A percentile compares a stretch with the other conserved stretches of the same genome.
These are phyloP conservation scores for Casuarius casuarius DNA, from an alignment of 2,113 vertebrate species.

Conservation along the genomic window DNA sequence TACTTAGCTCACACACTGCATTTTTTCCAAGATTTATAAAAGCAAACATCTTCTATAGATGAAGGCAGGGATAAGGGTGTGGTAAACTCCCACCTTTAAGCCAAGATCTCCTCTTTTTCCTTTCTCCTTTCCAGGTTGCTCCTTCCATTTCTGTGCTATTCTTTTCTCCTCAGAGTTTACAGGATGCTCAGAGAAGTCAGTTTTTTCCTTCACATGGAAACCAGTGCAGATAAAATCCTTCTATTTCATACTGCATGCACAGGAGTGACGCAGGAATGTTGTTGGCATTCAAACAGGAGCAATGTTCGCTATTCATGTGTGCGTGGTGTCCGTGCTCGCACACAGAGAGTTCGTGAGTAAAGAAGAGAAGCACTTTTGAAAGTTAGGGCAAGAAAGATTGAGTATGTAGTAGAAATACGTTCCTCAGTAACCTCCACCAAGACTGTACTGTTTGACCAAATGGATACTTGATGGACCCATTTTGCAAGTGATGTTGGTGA, in stretches of 20 bases:
- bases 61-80: not conserved
- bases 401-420: fast-evolving
- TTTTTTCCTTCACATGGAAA: not conserved
- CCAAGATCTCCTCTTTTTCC: slow-evolving; percentile 4
- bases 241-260: not conserved
- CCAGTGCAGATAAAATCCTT: not conserved
- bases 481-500: not conserved
- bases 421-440: not conserved
- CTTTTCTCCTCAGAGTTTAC: not conserved
- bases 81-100: not conserved
- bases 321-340: not conserved
- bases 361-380: not conserved
- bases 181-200: not conserved
- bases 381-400: not conserved
- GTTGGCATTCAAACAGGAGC: not conserved
- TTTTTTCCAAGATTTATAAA: slow-evolving; percentile 58
- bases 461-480: not conserved
- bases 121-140: slow-evolving; percentile 34
- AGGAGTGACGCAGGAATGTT: not conserved
- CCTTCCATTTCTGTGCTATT: slow-evolving; percentile 35
- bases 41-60: slow-evolving; percentile 53
- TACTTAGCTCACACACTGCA: slow-evolving; percentile 33
- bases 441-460: not conserved
- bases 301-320: fast-evolving
- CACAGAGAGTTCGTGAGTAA: not conserved